Percentiles rank a stretch among this genome's conserved stretches.
These are phyloP conservation scores for Caiman crocodilus DNA, from an alignment of 2,797 vertebrate genomes.

Conservation along the genomic window DNA sequence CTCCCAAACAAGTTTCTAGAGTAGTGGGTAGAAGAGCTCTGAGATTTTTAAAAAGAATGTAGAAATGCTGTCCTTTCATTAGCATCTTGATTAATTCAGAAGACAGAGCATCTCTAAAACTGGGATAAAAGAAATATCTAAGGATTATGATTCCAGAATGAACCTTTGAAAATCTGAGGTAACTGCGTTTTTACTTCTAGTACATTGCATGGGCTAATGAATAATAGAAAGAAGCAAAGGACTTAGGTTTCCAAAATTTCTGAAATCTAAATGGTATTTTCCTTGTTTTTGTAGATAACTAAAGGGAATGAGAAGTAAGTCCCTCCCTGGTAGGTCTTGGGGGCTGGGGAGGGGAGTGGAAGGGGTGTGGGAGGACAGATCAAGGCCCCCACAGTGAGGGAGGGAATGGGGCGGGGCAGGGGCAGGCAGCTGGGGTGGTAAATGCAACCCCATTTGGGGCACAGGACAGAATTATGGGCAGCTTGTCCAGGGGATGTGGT, in stretches of 20 bases:
- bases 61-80: neutral
- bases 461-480: too few relatives aligned
- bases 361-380: too few relatives aligned
- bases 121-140: neutral
- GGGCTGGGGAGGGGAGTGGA: too few relatives aligned
- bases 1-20: conserved; percentile 59
- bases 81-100: neutral
- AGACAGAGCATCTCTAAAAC: neutral
- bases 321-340: too few relatives aligned
- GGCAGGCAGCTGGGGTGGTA: too few relatives aligned
- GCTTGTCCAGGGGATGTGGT: too few relatives aligned
- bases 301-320: too few relatives aligned
- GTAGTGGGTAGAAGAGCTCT: conserved; percentile 30
- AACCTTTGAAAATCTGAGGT: neutral
- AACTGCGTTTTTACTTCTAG: neutral
- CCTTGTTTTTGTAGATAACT: neutral
- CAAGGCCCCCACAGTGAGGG: too few relatives aligned
- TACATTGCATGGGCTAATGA: neutral
- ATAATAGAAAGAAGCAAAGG: neutral
- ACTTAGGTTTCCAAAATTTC: neutral
- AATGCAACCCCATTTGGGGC: too few relatives aligned
- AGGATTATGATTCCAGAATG: neutral
- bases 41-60: neutral
- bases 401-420: too few relatives aligned
- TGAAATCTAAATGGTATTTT: neutral